Evolutionary conservation across 2,888 invertebrate genomes (phyloP).

Genomic region (Agrochola litura): DNA sequence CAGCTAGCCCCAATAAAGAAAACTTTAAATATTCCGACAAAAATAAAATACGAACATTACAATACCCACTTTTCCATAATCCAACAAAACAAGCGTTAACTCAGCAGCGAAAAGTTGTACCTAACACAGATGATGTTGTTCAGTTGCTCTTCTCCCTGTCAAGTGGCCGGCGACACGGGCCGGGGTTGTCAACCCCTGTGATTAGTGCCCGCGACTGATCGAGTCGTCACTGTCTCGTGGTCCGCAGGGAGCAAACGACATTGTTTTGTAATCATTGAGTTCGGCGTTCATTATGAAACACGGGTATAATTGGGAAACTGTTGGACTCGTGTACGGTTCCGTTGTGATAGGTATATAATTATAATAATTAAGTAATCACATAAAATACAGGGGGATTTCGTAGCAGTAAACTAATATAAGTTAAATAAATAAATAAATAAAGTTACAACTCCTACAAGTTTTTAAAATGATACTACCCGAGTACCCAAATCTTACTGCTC

Average conservation of each 20-base stretch:
- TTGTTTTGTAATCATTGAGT: constrained; percentile 2
- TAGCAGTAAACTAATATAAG: too few species aligned
- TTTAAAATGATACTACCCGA: not conserved
- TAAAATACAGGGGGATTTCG: not conserved
- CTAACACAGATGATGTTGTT: constrained; percentile 12
- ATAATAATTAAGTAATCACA: not conserved
- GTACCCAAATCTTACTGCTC: not conserved
- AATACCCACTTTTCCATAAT: not conserved
- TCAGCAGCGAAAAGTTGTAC: not conserved
- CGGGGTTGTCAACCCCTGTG: not conserved
- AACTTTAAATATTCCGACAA: not conserved
- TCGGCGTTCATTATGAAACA: not conserved
- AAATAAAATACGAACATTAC: not conserved
- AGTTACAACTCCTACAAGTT: not conserved
- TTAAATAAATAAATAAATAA: too few species aligned
- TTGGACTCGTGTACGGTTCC: not conserved
- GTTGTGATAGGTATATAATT: not conserved
- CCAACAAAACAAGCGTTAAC: not conserved
- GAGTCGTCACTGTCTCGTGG: constrained; percentile 6
- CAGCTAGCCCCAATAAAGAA: not conserved
- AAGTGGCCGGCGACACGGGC: not conserved
- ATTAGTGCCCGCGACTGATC: constrained; percentile 7
- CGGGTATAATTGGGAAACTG: not conserved
- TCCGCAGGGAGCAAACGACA: not conserved
- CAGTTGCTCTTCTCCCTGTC: not conserved